phyloP scores from a whole-genome alignment of 2,113 vertebrate species.

The Prunella himalayana region DNA sequence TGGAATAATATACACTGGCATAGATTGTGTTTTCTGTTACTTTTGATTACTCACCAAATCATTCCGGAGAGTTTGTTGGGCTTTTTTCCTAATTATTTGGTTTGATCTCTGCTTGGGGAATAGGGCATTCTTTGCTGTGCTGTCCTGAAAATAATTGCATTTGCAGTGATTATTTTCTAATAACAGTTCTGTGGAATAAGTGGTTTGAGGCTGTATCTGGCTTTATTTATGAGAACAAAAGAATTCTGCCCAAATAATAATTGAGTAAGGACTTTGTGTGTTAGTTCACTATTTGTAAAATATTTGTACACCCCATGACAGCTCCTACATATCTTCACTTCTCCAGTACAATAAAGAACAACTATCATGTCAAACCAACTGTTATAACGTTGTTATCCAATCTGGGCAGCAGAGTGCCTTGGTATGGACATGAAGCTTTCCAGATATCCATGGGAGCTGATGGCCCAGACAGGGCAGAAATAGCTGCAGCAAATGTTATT shows the following conservation, averaged over 20 bases:
- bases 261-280: not conserved
- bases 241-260: slow-evolving; percentile 10
- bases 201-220: not conserved
- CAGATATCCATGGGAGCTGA: not conserved
- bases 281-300: not conserved
- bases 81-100: not conserved
- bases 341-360: not conserved
- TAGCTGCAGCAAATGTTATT: not conserved
- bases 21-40: slow-evolving; percentile 28
- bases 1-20: not conserved
- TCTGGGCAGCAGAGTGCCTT: not conserved
- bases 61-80: not conserved
- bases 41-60: slow-evolving; percentile 39
- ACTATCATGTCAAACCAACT: not conserved
- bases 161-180: slow-evolving; percentile 44
- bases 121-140: not conserved
- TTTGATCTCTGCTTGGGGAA: slow-evolving; percentile 35
- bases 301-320: not conserved
- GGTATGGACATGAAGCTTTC: not conserved
- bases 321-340: not conserved
- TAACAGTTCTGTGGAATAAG: not conserved
- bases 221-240: slow-evolving; percentile 9
- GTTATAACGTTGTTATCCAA: not conserved
- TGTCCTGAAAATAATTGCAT: slow-evolving; percentile 47
- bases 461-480: not conserved